Evolutionary conservation across 2,797 vertebrate species (phyloP).

Genomic region (Gallirallus australis): DNA sequence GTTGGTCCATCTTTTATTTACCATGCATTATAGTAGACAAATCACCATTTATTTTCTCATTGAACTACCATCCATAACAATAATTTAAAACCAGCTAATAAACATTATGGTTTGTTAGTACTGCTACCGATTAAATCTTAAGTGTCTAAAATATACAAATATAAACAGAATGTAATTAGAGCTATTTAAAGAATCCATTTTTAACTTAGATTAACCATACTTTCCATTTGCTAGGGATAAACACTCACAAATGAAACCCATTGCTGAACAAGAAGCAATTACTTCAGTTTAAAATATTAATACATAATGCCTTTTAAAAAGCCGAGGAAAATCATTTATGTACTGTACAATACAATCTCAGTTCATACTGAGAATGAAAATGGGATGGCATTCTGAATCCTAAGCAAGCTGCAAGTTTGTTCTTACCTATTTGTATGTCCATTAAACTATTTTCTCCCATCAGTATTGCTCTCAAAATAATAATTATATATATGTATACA

Average conservation of each 20-base stretch:
- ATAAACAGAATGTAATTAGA: conserved; percentile 86
- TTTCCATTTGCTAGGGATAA: conserved; percentile 84
- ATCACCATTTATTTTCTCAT: conserved; percentile 77
- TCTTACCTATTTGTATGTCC: conserved; percentile 62
- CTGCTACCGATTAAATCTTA: conserved; percentile 84
- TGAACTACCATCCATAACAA: conserved; percentile 78
- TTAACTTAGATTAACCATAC: conserved; percentile 87
- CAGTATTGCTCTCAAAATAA: conserved; percentile 49
- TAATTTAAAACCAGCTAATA: conserved; percentile 86
- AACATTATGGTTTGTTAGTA: conserved; percentile 85
- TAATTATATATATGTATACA: not conserved
- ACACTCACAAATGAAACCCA: conserved; percentile 84
- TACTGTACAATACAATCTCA: conserved; percentile 64
- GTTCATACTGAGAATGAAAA: conserved; percentile 72
- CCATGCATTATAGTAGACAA: conserved; percentile 65
- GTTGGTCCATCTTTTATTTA: conserved; percentile 77
- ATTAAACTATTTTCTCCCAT: conserved; percentile 66
- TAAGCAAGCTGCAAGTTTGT: conserved; percentile 59
- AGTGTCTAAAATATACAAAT: conserved; percentile 83
- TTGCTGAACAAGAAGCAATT: conserved; percentile 85
- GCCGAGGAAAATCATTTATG: conserved; percentile 82
- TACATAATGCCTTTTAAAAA: conserved; percentile 80
- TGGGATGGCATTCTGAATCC: conserved; percentile 38
- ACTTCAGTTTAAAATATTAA: conserved; percentile 88
- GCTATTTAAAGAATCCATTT: conserved; percentile 86